These are phyloP conservation scores for Drosophila orosa DNA, from an alignment of 1,140 invertebrate genomes.

Conservation along the genomic window DNA sequence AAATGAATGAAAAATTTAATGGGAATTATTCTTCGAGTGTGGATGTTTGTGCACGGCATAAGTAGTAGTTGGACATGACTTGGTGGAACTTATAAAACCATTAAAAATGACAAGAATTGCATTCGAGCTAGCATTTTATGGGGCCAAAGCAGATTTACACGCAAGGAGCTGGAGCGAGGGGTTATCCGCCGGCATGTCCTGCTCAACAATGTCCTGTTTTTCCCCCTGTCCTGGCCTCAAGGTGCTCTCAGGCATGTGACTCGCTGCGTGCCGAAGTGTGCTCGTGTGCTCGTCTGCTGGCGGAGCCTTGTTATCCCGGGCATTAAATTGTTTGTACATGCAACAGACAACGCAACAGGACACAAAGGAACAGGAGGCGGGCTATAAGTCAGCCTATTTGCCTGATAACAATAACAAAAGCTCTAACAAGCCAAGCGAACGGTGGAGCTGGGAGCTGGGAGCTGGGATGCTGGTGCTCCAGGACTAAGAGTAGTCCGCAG, in stretches of 20 bases:
- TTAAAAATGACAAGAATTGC: slow-evolving; percentile 76
- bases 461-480: background rate
- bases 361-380: slow-evolving; percentile 45
- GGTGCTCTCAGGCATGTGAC: slow-evolving; percentile 40
- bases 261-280: slow-evolving; percentile 43
- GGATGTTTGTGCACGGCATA: background rate
- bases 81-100: slow-evolving; percentile 72
- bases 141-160: slow-evolving; percentile 32
- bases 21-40: background rate
- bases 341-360: slow-evolving; percentile 44
- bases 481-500: slow-evolving; percentile 4
- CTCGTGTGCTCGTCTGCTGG: slow-evolving; percentile 17
- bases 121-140: slow-evolving; percentile 55
- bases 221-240: slow-evolving; percentile 9
- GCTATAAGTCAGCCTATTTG: slow-evolving; percentile 66
- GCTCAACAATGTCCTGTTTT: slow-evolving; percentile 16
- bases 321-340: slow-evolving; percentile 75
- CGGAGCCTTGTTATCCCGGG: slow-evolving; percentile 63
- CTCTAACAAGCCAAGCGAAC: slow-evolving; percentile 30
- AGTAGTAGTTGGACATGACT: slow-evolving; percentile 35
- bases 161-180: slow-evolving; percentile 2
- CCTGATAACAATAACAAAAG: slow-evolving; percentile 68
- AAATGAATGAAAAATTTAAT: background rate
- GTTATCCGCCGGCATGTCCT: slow-evolving; percentile 28
- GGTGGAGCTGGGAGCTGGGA: slow-evolving; percentile 3